These are phyloP conservation scores for Bruchidius siliquastri DNA, from an alignment of 2,888 invertebrate genomes.

Conservation along the genomic window DNA sequence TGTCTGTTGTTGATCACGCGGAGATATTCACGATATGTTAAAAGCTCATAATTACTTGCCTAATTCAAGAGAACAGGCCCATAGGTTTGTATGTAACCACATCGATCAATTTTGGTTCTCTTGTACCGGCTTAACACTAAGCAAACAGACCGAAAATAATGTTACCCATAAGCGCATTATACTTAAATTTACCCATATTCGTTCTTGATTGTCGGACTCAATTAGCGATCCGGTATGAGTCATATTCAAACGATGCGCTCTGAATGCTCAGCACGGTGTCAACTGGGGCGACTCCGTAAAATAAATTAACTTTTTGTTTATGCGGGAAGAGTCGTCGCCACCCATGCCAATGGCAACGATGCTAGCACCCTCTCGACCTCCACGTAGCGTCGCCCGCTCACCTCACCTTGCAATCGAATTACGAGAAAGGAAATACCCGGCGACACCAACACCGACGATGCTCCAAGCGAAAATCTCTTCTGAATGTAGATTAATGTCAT, in stretches of 20 bases:
- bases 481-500: not conserved
- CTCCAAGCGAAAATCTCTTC: not conserved
- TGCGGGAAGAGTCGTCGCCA: slow-evolving; percentile 18
- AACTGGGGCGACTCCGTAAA: slow-evolving; percentile 14
- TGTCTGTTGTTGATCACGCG: no score
- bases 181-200: no score
- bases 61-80: no score
- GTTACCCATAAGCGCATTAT: no score
- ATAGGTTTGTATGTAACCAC: no score
- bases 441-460: not conserved
- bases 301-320: slow-evolving; percentile 29
- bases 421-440: not conserved
- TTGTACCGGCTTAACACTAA: no score
- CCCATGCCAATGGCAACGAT: slow-evolving; percentile 8
- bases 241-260: slow-evolving; percentile 25
- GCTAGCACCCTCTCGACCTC: not conserved
- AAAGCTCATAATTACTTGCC: no score
- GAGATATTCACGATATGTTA: no score
- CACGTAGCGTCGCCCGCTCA: not conserved
- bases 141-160: no score
- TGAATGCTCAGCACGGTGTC: slow-evolving; percentile 23
- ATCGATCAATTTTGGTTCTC: no score
- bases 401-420: not conserved
- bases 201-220: no score
- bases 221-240: no score